Evolutionary conservation across 2,797 vertebrate species (phyloP), one percentile per base, ranked within the genome.

Genomic region (Schizopygopsis pylzovi): DNA sequence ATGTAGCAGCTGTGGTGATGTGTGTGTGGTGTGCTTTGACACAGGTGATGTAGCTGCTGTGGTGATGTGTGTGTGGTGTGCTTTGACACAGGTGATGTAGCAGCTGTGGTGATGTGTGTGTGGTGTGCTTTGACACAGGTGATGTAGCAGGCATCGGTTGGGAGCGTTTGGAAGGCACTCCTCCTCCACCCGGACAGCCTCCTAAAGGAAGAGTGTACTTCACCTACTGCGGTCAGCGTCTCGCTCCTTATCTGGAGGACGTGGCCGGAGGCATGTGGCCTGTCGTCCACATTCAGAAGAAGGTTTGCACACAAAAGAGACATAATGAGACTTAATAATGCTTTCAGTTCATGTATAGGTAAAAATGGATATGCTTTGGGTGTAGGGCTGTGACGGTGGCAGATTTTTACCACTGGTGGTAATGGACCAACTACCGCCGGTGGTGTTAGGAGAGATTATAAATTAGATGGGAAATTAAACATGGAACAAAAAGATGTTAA

Each of bases 241-340:
- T 99, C 6, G 90, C 94, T 43, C 98, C 98, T 0, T 96, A 96
- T 81, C 94, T 99, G 1, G 98, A 99, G 87, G 98, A 99, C 45
- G 98, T 99, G 71, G 97, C 98, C 11, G 98, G 98, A 81, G 98
- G 98, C 81, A 99, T 99, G 98, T 99, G 98, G 98, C 98, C 98
- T 0, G 94, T 99, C 65, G 97, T 99, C 22, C 98, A 99, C 93
- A 99, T 99, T 91, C 98, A 99, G 91, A 99, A 99, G 92, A 99
- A 99, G 97, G 98, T 95, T 92, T 80, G 93, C 88, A 43, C 9
- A 54, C 33, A 43, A 37, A 25, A 25, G 4, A 63, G 28, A 6
- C 10, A 45, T 18, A 15, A 37, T 37, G 22, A 77, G 45, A 5
- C 2, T 37, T 22, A 11, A 3, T 39, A n/a, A 39, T 39, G 18